Conservation (phyloP, 2,113 vertebrate genomes). For the Callipepla squamata region DNA sequence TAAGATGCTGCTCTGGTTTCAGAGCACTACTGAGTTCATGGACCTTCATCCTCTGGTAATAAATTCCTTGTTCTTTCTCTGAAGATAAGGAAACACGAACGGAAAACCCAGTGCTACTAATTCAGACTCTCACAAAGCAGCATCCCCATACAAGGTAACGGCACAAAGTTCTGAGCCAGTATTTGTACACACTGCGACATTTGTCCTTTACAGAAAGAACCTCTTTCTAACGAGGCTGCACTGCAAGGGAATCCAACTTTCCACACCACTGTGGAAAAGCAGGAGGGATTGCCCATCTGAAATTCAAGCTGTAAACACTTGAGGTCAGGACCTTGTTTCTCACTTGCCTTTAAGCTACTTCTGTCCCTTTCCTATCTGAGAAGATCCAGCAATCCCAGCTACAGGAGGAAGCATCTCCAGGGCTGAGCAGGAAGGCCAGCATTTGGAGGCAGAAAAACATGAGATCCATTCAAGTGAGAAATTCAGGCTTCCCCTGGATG, state of each 20-base stretch:
- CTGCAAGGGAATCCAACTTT: conserved; percentile 4
- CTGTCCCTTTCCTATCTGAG: neutral
- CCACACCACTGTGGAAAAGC: conserved; percentile 1
- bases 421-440: accelerated
- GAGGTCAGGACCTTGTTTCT: neutral
- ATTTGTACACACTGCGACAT: neutral
- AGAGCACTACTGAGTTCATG: neutral
- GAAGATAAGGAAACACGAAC: neutral
- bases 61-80: neutral
- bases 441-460: neutral
- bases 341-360: neutral
- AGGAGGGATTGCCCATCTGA: neutral
- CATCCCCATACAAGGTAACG: conserved; percentile 2
- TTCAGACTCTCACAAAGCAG: neutral
- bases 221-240: neutral
- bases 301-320: neutral
- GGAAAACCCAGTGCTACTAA: neutral
- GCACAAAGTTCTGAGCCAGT: neutral
- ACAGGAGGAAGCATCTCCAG: neutral
- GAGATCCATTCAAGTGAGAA: neutral
- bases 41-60: neutral
- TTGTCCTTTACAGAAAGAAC: neutral
- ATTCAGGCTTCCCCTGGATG: neutral
- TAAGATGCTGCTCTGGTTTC: neutral
- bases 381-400: neutral